A percentile compares a stretch with the other conserved stretches of the same genome.
Conservation (phyloP, 2,888 invertebrate genomes). For the Sminthurides aquaticus region DNA sequence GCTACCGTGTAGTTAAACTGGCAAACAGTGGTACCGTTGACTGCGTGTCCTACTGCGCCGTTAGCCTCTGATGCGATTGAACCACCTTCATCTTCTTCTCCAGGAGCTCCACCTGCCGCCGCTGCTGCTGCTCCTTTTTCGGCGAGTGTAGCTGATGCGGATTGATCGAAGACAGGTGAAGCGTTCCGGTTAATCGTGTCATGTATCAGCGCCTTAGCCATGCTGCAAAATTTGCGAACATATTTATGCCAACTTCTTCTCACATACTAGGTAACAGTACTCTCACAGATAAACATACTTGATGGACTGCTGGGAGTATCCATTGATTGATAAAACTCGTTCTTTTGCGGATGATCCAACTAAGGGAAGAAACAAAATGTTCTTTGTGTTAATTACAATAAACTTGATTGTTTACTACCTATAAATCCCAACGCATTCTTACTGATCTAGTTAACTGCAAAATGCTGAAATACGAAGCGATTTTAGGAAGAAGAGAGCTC, state of each 20-base stretch:
- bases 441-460: too few species aligned
- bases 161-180: constrained; percentile 60
- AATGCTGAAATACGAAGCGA: too few species aligned
- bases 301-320: constrained; percentile 86
- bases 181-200: constrained; percentile 92
- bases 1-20: constrained; percentile 75
- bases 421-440: too few species aligned
- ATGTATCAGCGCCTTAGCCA: constrained; percentile 87
- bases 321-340: constrained; percentile 89
- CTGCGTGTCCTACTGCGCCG: constrained; percentile 47
- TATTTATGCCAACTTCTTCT: not conserved
- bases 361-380: constrained; percentile 48
- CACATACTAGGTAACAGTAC: too few species aligned
- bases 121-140: constrained; percentile 30
- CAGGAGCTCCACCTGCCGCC: constrained; percentile 46
- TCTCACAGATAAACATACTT: constrained; percentile 58
- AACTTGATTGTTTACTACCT: too few species aligned
- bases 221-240: constrained; percentile 53
- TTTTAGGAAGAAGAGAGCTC: too few species aligned
- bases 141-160: not conserved
- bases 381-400: too few species aligned
- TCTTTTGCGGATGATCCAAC: constrained; percentile 92
- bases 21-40: constrained; percentile 64
- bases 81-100: constrained; percentile 52
- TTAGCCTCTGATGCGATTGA: not conserved